Percentiles rank a stretch among this genome's conserved stretches.
Conservation (phyloP, 2,888 invertebrate species). For the Taphrorychus bicolor region DNA sequence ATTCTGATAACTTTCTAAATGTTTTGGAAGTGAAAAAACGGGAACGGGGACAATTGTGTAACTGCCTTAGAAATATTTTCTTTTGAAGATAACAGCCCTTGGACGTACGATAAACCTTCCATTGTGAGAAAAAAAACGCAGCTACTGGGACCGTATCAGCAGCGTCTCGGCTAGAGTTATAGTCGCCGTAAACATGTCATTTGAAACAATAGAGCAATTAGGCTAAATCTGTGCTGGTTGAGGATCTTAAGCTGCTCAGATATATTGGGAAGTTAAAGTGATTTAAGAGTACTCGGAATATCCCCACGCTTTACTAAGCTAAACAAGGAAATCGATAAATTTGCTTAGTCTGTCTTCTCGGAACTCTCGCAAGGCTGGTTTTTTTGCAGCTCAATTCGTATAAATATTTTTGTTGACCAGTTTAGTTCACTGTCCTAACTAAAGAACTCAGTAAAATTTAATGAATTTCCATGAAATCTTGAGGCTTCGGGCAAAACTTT, state of each 20-base stretch:
- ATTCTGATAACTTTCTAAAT: conserved; percentile 36
- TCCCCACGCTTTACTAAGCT: not conserved
- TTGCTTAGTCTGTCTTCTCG: no score
- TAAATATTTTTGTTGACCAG: no score
- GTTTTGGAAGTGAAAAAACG: conserved; percentile 17
- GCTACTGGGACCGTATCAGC: no score
- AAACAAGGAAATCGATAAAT: not conserved
- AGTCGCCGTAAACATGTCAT: not conserved
- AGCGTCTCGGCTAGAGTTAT: not conserved
- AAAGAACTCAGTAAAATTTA: no score
- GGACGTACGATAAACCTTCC: not conserved
- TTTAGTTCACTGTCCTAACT: no score
- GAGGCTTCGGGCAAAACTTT: no score
- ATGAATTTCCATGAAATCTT: no score
- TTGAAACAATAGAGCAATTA: conserved; percentile 1
- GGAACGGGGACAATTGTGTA: conserved; percentile 13
- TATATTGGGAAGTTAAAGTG: conserved; percentile 7
- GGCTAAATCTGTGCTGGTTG: not conserved
- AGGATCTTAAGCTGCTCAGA: conserved; percentile 3
- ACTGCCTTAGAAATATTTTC: conserved; percentile 10
- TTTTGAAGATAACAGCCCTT: conserved; percentile 4
- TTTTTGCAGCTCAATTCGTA: no score
- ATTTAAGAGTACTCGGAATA: conserved; percentile 3
- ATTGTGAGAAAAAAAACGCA: no score
- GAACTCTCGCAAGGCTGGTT: no score